A percentile compares a stretch with the other conserved stretches of the same genome.
phyloP scores from a whole-genome alignment of 2,113 vertebrate genomes.

The Menidia beryllina region DNA sequence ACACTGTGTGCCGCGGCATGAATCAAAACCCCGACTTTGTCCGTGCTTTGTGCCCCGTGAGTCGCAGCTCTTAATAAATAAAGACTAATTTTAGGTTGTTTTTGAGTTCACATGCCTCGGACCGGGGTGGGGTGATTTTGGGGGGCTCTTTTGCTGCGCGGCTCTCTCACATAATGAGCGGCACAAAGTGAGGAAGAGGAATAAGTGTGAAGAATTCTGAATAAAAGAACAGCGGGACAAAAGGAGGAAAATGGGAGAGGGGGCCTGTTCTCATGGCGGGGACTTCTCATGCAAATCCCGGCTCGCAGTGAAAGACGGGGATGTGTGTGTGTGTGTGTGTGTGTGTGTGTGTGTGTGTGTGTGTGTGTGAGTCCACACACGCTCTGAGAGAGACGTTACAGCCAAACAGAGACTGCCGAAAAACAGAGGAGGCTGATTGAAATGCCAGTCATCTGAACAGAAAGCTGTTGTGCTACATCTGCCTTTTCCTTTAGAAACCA shows the following conservation, averaged over 20 bases:
- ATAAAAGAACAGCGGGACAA: constrained; percentile 56
- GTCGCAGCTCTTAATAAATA: neutral
- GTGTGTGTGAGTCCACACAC: neutral
- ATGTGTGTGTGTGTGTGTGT: too few species aligned
- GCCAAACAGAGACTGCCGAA: neutral
- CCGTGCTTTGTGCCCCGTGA: neutral
- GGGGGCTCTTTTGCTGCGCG: constrained; percentile 2
- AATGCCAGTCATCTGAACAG: constrained; percentile 3
- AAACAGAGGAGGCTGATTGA: neutral
- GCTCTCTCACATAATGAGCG: constrained; percentile 52
- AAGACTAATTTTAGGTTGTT: neutral
- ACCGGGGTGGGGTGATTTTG: neutral
- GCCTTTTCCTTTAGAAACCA: neutral
- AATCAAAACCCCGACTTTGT: neutral
- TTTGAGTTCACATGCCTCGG: neutral
- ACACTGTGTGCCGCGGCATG: neutral
- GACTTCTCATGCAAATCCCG: constrained; percentile 62
- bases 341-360: too few species aligned
- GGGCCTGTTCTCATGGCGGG: constrained; percentile 21
- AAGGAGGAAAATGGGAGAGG: constrained; percentile 43
- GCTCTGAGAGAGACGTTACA: neutral
- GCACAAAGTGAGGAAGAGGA: constrained; percentile 43
- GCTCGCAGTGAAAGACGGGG: constrained; percentile 32
- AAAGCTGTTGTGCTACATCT: neutral
- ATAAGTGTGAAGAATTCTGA: constrained; percentile 43